These are phyloP conservation scores for Hippocampus barbouri DNA, from an alignment of 2,113 vertebrate genomes.

Conservation along the genomic window DNA sequence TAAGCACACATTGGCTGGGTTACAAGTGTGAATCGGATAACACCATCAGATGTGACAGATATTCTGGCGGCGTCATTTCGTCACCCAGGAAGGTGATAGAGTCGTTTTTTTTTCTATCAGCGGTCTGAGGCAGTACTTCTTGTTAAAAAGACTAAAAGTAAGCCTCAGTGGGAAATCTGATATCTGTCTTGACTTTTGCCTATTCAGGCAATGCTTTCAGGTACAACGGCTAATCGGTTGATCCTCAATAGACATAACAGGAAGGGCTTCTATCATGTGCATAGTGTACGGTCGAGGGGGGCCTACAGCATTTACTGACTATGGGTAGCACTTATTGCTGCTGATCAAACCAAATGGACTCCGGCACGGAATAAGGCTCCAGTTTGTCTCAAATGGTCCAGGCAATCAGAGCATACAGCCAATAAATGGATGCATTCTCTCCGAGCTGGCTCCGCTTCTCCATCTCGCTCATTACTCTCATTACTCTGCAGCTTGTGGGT, in stretches of 20 bases:
- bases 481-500: constrained; percentile 71
- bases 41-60: constrained; percentile 16
- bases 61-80: constrained; percentile 13
- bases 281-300: constrained; percentile 35
- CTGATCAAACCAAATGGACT: constrained; percentile 65
- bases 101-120: not conserved
- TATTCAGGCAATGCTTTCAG: not conserved
- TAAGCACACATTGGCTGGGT: not conserved
- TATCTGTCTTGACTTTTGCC: not conserved
- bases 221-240: constrained; percentile 15
- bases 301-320: constrained; percentile 44
- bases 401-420: constrained; percentile 65
- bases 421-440: constrained; percentile 70
- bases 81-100: constrained; percentile 26
- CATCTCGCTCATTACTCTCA: constrained; percentile 68
- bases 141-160: not conserved
- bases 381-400: constrained; percentile 68
- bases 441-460: constrained; percentile 58
- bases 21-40: not conserved
- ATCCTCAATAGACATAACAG: constrained; percentile 35
- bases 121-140: not conserved
- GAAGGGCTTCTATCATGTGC: constrained; percentile 32
- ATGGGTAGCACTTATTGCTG: constrained; percentile 57
- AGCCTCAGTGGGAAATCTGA: not conserved
- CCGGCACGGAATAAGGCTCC: constrained; percentile 65